Conservation (phyloP, 2,113 vertebrate genomes). For the Galbula dea region DNA sequence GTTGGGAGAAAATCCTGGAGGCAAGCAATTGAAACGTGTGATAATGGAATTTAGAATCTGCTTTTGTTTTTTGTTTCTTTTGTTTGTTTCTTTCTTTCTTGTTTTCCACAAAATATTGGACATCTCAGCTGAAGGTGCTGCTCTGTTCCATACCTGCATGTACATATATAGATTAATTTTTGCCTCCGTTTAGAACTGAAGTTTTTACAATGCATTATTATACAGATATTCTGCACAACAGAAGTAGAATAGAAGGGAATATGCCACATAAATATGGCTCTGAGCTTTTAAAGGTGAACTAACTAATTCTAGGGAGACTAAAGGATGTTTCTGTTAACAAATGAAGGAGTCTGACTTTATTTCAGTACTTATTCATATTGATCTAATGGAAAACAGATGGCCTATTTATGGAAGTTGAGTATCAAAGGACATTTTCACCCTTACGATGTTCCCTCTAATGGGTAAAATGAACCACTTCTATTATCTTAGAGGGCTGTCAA, state of each 20-base stretch:
- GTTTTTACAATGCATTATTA: neutral
- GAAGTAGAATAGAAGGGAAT: neutral
- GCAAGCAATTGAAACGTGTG: neutral
- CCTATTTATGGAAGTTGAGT: conserved; percentile 55
- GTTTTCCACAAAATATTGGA: neutral
- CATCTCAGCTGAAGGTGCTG: neutral
- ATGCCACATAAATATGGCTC: neutral
- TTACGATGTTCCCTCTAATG: conserved; percentile 68
- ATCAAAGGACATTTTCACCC: conserved; percentile 73
- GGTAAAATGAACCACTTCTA: conserved; percentile 69
- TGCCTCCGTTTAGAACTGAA: neutral
- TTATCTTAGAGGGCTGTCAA: conserved; percentile 56
- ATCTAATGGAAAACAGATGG: conserved; percentile 78
- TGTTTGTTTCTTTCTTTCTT: neutral
- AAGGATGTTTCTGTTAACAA: neutral
- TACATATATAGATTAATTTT: neutral
- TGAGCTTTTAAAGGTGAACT: neutral
- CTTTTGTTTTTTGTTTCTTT: neutral
- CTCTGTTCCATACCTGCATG: neutral
- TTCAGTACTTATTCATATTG: conserved; percentile 38
- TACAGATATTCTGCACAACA: neutral
- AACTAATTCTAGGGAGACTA: neutral
- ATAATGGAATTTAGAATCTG: fast-evolving
- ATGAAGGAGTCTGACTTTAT: neutral
- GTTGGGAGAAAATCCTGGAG: neutral